A percentile compares a stretch with the other conserved stretches of the same genome.
Conservation (phyloP, 2,113 vertebrate species). For the Oxyruncus cristatus region DNA sequence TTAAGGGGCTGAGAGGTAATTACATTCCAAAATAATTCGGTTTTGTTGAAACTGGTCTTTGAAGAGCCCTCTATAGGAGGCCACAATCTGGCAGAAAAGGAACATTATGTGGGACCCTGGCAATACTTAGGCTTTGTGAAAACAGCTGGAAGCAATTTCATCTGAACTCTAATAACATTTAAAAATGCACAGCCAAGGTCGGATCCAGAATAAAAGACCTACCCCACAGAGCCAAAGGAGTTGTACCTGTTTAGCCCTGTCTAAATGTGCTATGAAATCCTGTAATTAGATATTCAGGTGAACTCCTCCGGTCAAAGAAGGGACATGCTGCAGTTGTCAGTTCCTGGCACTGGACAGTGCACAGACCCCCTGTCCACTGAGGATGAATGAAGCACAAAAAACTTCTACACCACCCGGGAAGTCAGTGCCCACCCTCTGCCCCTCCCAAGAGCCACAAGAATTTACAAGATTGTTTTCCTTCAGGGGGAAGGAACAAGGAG, state of each 20-base stretch:
- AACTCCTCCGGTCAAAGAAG: not conserved
- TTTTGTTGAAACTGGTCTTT: constrained; percentile 19
- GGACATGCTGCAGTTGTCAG: rapidly evolving
- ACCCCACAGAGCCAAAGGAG: not conserved
- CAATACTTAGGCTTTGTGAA: not conserved
- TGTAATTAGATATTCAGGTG: not conserved
- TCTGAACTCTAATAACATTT: not conserved
- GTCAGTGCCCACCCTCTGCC: not conserved
- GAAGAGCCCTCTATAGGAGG: not conserved
- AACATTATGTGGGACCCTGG: not conserved
- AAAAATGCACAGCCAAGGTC: not conserved
- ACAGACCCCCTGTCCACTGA: rapidly evolving
- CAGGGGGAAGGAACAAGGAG: not conserved
- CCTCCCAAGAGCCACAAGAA: not conserved
- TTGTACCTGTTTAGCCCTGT: not conserved
- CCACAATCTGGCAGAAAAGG: not conserved
- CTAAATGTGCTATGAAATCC: not conserved
- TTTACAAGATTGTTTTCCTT: not conserved
- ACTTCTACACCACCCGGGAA: not conserved
- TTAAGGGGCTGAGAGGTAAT: constrained; percentile 3
- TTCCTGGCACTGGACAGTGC: not conserved
- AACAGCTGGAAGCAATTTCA: constrained; percentile 42
- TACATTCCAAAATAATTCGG: not conserved
- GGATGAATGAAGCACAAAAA: not conserved
- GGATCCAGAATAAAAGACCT: not conserved